Conservation (phyloP, 1,140 invertebrate species). For the Diachasmimorpha longicaudata region DNA sequence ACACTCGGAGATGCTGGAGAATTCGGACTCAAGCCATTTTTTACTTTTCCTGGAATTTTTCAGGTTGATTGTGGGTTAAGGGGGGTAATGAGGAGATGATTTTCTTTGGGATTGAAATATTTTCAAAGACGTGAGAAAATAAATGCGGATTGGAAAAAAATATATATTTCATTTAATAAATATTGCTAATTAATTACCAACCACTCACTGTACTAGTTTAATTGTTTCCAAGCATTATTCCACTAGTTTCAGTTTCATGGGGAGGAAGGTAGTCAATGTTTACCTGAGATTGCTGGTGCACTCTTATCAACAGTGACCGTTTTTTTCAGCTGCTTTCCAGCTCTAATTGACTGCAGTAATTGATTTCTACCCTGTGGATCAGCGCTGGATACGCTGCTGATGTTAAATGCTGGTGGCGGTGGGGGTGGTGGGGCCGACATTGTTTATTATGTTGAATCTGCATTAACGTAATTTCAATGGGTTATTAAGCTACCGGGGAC, state of each 20-base stretch:
- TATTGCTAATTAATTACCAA: too few relatives aligned
- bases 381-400: slow-evolving; percentile 59
- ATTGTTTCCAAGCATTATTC: too few relatives aligned
- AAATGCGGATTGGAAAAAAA: not conserved
- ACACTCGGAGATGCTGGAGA: not conserved
- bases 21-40: slow-evolving; percentile 46
- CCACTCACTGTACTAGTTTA: too few relatives aligned
- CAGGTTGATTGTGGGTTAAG: too few relatives aligned
- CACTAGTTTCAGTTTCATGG: too few relatives aligned
- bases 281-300: slow-evolving; percentile 75
- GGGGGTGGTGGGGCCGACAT: slow-evolving; percentile 71
- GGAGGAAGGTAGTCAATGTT: not conserved
- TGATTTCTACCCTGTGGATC: slow-evolving; percentile 67
- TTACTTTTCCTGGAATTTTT: slow-evolving; percentile 52
- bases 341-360: slow-evolving; percentile 81
- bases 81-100: too few relatives aligned
- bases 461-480: not conserved
- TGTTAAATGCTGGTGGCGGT: slow-evolving; percentile 59
- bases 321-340: slow-evolving; percentile 83
- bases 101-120: too few relatives aligned
- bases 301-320: slow-evolving; percentile 88
- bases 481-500: not conserved
- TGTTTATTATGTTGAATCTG: not conserved
- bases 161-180: not conserved
- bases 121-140: too few relatives aligned